These are phyloP conservation scores for Nannoperca obscura DNA, from an alignment of 2,797 vertebrate genomes.

Conservation along the genomic window DNA sequence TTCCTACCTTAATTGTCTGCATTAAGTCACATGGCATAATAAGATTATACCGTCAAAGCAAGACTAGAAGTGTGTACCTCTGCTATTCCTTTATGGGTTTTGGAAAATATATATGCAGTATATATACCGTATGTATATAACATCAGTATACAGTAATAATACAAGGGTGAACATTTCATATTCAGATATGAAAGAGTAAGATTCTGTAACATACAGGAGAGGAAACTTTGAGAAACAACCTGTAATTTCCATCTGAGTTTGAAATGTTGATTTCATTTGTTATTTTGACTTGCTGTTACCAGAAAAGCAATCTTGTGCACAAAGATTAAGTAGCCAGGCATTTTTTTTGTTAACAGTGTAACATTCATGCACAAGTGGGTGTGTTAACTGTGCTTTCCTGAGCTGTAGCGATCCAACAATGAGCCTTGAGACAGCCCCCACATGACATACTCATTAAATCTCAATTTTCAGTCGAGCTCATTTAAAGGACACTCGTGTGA, in stretches of 20 bases:
- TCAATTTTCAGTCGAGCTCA: constrained; percentile 65
- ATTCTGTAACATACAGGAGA: neutral
- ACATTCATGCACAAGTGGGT: constrained; percentile 41
- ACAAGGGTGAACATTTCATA: neutral
- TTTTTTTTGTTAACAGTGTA: constrained; percentile 17
- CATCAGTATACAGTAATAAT: neutral
- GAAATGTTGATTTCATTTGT: constrained; percentile 35
- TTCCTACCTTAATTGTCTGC: constrained; percentile 18
- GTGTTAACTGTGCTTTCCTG: constrained; percentile 63
- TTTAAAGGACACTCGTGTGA: constrained; percentile 54
- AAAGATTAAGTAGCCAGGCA: constrained; percentile 6
- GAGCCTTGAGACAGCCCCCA: constrained; percentile 45
- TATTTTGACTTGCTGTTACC: constrained; percentile 32
- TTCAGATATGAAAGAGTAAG: neutral
- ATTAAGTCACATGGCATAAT: constrained; percentile 20
- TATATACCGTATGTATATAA: neutral
- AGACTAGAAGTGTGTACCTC: neutral
- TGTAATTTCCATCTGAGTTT: constrained; percentile 29
- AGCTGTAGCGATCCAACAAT: constrained; percentile 52
- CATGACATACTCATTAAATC: constrained; percentile 71
- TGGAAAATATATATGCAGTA: neutral
- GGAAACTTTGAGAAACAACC: neutral
- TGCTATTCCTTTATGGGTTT: constrained; percentile 6
- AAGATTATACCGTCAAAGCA: constrained; percentile 24
- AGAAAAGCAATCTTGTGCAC: constrained; percentile 42